These are phyloP conservation scores for Dryocosmus kuriphilus DNA, from an alignment of 2,888 invertebrate species.

Conservation along the genomic window DNA sequence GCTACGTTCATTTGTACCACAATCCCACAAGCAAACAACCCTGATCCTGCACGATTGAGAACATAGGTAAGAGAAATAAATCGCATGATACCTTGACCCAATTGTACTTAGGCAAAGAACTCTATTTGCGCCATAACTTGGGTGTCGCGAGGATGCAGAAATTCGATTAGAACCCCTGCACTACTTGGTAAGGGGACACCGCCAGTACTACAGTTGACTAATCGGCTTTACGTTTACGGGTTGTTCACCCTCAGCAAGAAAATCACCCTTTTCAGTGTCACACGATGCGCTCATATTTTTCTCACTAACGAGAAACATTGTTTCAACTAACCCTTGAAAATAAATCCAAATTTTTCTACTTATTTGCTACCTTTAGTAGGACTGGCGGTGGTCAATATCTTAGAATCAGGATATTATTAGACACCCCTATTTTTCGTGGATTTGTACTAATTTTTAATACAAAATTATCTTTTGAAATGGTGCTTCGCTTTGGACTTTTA, in stretches of 20 bases:
- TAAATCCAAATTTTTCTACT: not conserved
- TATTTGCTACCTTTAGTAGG: no score
- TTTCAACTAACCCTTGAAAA: not conserved
- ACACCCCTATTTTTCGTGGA: no score
- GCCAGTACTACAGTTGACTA: conserved; percentile 50
- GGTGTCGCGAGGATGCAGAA: conserved; percentile 47
- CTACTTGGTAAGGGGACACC: conserved; percentile 40
- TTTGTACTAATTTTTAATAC: no score
- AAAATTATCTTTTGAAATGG: no score
- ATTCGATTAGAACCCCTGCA: conserved; percentile 64
- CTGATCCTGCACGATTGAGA: not conserved
- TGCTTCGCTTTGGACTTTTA: no score
- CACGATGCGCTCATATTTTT: not conserved
- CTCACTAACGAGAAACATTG: not conserved
- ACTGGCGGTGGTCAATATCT: no score
- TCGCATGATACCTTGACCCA: conserved; percentile 42
- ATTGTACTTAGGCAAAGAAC: conserved; percentile 41
- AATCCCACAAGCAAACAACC: conserved; percentile 55
- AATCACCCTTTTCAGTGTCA: conserved; percentile 51
- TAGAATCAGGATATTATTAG: no score
- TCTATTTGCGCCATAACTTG: conserved; percentile 31
- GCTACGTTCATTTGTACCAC: conserved; percentile 28
- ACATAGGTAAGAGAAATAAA: not conserved
- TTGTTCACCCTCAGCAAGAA: conserved; percentile 60
- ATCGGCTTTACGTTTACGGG: conserved; percentile 67